Conservation (phyloP, 2,797 vertebrate genomes). For the Sebastes hubbsi region DNA sequence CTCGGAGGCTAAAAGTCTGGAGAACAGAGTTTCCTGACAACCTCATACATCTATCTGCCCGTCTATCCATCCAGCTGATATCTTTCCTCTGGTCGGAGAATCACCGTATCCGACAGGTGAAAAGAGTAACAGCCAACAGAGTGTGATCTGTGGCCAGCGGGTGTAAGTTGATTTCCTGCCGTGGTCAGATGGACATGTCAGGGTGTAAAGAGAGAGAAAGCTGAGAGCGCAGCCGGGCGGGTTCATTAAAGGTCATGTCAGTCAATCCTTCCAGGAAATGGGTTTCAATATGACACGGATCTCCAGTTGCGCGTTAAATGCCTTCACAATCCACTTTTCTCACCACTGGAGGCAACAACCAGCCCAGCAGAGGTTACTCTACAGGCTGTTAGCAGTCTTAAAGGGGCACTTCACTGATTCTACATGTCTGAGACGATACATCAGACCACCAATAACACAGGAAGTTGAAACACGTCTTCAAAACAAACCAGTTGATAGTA, state of each 20-base stretch:
- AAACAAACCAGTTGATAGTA: too few species aligned
- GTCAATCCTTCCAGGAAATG: background rate
- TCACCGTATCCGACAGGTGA: background rate
- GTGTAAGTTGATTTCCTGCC: conserved; percentile 1
- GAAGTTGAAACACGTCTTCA: too few species aligned
- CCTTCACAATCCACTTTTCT: background rate
- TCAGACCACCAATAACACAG: too few species aligned
- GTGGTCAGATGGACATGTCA: background rate
- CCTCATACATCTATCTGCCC: background rate
- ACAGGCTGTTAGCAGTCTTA: background rate
- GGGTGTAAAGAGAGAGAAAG: background rate
- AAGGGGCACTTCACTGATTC: background rate
- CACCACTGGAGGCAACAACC: background rate
- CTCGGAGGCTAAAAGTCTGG: conserved; percentile 2
- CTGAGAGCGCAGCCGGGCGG: background rate
- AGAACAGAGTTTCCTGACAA: conserved; percentile 7
- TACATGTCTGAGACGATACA: background rate
- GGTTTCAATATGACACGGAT: background rate
- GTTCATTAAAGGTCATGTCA: background rate
- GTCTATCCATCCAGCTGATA: background rate
- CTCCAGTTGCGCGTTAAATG: background rate
- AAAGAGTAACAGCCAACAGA: background rate
- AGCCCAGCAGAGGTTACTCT: background rate
- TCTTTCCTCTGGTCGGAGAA: background rate
- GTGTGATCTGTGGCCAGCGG: background rate